Evolutionary conservation across 2,888 invertebrate species (phyloP).

Genomic region (Ectemnius lituratus): DNA sequence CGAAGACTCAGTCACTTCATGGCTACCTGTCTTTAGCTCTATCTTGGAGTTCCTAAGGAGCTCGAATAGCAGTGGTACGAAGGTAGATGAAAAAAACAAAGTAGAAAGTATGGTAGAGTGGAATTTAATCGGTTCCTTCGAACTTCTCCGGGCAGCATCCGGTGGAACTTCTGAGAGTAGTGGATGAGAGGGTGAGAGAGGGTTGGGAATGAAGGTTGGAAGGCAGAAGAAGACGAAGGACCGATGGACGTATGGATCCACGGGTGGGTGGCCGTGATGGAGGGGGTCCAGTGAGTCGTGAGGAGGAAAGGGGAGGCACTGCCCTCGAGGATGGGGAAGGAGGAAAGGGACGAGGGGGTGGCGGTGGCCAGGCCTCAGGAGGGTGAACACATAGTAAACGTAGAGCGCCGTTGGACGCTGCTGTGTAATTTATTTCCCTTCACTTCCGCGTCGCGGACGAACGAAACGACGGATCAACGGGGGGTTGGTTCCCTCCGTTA

Average conservation of each 20-base stretch:
- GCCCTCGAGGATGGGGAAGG: slow-evolving; percentile 22
- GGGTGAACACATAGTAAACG: slow-evolving; percentile 62
- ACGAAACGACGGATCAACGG: slow-evolving; percentile 69
- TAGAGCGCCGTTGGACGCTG: slow-evolving; percentile 66
- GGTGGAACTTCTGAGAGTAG: too few relatives aligned
- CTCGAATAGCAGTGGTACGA: too few relatives aligned
- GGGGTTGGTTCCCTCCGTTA: slow-evolving; percentile 56
- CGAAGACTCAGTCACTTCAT: too few relatives aligned
- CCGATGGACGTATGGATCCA: slow-evolving; percentile 30
- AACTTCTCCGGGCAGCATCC: too few relatives aligned
- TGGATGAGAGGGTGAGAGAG: slow-evolving; percentile 68
- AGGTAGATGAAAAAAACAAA: too few relatives aligned
- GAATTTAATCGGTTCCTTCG: too few relatives aligned
- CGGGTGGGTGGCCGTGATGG: slow-evolving; percentile 45
- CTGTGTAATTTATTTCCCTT: slow-evolving; percentile 75
- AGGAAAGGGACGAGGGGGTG: slow-evolving; percentile 24
- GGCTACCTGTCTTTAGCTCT: too few relatives aligned
- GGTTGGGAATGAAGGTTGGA: slow-evolving; percentile 60
- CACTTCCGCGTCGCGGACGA: slow-evolving; percentile 74
- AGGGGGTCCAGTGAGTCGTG: slow-evolving; percentile 46
- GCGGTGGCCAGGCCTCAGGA: slow-evolving; percentile 52
- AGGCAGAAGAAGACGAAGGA: slow-evolving; percentile 20
- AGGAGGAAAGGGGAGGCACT: slow-evolving; percentile 46
- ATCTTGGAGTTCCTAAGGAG: too few relatives aligned
- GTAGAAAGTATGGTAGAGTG: too few relatives aligned